These are phyloP conservation scores for Mormyrops attenuatus DNA, from an alignment of 2,797 vertebrate genomes.

Conservation along the genomic window DNA sequence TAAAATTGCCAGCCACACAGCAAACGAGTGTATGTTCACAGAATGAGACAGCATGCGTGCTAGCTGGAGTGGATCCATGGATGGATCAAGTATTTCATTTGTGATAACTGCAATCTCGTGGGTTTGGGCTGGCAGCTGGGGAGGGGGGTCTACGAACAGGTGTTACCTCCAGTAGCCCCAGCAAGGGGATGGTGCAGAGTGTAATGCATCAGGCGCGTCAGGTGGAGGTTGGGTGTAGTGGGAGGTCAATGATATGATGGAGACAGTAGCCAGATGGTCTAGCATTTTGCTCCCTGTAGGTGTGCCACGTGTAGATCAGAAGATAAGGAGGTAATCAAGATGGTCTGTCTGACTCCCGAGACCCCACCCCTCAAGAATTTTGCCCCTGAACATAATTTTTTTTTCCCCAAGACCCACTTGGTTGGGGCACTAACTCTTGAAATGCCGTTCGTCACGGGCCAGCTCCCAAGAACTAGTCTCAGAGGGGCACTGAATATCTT, in stretches of 20 bases:
- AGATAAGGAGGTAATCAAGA: not conserved
- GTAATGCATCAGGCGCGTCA: not conserved
- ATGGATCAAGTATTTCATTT: not conserved
- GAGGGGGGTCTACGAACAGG: not conserved
- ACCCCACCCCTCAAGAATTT: too few species aligned
- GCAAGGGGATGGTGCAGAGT: not conserved
- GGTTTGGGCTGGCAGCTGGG: not conserved
- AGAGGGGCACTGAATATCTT: not conserved
- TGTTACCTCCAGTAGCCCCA: not conserved
- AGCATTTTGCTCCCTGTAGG: not conserved
- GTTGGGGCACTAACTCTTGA: not conserved
- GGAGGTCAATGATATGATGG: not conserved
- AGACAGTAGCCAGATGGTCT: not conserved
- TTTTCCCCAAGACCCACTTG: not conserved
- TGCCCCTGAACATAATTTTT: not conserved
- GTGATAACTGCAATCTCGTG: not conserved
- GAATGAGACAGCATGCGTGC: not conserved
- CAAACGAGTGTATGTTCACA: not conserved
- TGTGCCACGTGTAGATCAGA: not conserved
- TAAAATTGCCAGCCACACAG: not conserved
- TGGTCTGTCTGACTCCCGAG: not conserved
- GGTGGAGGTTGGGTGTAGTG: not conserved
- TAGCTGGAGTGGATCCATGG: not conserved
- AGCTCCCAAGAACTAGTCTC: not conserved
- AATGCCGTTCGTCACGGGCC: not conserved